phyloP scores from a whole-genome alignment of 2,797 vertebrate species.

The Heliangelus exortis region DNA sequence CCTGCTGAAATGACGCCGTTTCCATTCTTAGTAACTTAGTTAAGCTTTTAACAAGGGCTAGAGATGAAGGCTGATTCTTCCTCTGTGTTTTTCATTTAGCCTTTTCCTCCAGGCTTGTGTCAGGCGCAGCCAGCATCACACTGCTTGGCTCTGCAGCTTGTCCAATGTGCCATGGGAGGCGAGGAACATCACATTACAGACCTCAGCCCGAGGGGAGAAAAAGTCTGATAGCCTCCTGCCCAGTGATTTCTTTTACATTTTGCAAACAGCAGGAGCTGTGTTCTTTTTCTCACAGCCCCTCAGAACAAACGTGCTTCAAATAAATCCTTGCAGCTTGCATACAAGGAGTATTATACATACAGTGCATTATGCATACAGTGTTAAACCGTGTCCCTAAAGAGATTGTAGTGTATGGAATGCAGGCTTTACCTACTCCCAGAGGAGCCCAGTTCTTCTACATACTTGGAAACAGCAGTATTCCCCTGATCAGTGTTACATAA shows the following conservation, averaged over 20 bases:
- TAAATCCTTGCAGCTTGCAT: not conserved
- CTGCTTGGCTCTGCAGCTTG: not conserved
- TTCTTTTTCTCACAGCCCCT: not conserved
- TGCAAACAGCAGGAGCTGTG: not conserved
- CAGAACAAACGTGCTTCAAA: not conserved
- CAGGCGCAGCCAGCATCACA: not conserved
- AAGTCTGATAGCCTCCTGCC: not conserved
- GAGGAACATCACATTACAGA: not conserved
- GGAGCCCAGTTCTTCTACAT: not conserved
- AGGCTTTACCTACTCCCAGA: not conserved
- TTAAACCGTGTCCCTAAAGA: not conserved
- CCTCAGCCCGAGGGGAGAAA: not conserved
- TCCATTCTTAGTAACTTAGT: constrained; percentile 45
- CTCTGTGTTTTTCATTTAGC: not conserved
- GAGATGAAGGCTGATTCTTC: not conserved
- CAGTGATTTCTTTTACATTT: not conserved
- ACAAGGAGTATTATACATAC: too few relatives aligned
- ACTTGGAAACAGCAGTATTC: not conserved
- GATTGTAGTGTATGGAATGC: not conserved
- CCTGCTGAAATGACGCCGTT: not conserved
- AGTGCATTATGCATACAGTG: not conserved
- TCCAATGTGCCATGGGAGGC: not conserved
- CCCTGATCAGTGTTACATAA: rapidly evolving
- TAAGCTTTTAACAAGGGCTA: not conserved
- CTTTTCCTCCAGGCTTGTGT: not conserved